Conservation (phyloP, 2,888 invertebrate genomes). For the Drosophila flavopinicola region DNA sequence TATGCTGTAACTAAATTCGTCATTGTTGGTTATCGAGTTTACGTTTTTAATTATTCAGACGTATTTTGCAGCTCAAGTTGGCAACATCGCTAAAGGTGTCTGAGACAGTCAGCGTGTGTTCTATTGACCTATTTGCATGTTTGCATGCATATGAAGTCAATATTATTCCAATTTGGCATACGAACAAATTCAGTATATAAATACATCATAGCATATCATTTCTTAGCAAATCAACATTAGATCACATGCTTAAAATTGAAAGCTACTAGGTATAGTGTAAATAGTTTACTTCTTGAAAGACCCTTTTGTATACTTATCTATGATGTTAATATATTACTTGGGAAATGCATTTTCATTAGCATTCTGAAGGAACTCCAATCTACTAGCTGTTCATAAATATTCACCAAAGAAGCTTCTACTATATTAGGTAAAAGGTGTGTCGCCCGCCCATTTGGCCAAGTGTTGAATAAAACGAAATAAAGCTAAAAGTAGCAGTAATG, state of each 20-base stretch:
- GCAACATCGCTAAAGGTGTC: slow-evolving; percentile 7
- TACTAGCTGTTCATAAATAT: not conserved
- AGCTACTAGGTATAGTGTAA: too few relatives aligned
- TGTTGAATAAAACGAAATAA: not conserved
- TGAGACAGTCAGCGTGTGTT: slow-evolving; percentile 49
- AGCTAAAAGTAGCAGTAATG: slow-evolving; percentile 35
- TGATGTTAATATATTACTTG: too few relatives aligned
- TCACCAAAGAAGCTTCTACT: slow-evolving; percentile 2
- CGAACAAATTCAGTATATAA: slow-evolving; percentile 6
- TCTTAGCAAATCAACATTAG: not conserved
- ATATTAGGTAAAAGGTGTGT: slow-evolving; percentile 3
- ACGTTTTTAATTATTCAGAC: slow-evolving; percentile 70
- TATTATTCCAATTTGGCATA: slow-evolving; percentile 35
- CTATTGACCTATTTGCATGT: slow-evolving; percentile 70
- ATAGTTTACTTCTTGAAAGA: too few relatives aligned
- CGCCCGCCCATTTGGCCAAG: not conserved
- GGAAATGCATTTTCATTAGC: not conserved
- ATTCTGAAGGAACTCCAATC: not conserved
- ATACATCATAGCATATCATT: not conserved
- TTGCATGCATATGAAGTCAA: slow-evolving; percentile 39
- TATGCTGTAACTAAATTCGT: too few relatives aligned
- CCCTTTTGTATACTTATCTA: too few relatives aligned
- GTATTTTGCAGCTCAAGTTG: slow-evolving; percentile 49
- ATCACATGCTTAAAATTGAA: not conserved
- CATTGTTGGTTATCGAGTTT: slow-evolving; percentile 34